These are phyloP conservation scores for Pinctada fucata DNA, from an alignment of 2,888 invertebrate species.

Conservation along the genomic window DNA sequence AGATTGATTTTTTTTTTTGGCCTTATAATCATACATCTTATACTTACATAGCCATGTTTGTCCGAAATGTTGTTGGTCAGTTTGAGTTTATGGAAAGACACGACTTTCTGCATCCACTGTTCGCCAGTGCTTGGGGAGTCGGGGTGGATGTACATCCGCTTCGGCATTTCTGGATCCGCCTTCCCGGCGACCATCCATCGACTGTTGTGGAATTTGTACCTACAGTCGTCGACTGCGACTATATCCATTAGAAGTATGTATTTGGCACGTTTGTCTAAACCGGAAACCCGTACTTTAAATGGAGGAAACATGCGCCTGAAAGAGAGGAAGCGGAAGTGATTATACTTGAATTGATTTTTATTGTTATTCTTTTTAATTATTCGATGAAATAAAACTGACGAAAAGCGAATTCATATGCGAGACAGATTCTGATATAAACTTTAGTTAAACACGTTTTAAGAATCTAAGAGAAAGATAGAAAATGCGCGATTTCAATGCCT, in stretches of 20 bases:
- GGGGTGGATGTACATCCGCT: constrained; percentile 99
- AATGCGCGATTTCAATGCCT: too few relatives aligned
- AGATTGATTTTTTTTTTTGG: too few relatives aligned
- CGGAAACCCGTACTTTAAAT: constrained; percentile 99
- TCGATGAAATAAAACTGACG: too few relatives aligned
- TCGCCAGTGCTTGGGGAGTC: constrained; percentile 93
- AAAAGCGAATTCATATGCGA: too few relatives aligned
- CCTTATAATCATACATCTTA: not conserved
- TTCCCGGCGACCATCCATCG: constrained; percentile 90
- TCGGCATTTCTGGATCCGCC: constrained; percentile 99
- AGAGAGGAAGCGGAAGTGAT: not conserved
- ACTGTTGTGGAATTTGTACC: constrained; percentile 80
- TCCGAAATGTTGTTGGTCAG: constrained; percentile 99
- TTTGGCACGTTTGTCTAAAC: constrained; percentile 98
- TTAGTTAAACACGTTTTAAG: too few relatives aligned
- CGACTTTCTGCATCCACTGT: constrained; percentile 99
- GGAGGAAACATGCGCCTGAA: constrained; percentile 99
- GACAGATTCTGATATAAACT: too few relatives aligned
- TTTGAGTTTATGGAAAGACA: constrained; percentile 99
- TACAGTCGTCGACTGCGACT: constrained; percentile 98
- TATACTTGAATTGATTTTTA: too few relatives aligned
- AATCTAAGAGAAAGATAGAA: too few relatives aligned
- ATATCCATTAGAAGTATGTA: constrained; percentile 99
- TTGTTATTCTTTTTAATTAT: too few relatives aligned
- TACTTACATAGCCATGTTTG: constrained; percentile 99